A percentile compares a stretch with the other conserved stretches of the same genome.
phyloP scores from a whole-genome alignment of 2,797 vertebrate genomes.

The Sebastes steindachneri region DNA sequence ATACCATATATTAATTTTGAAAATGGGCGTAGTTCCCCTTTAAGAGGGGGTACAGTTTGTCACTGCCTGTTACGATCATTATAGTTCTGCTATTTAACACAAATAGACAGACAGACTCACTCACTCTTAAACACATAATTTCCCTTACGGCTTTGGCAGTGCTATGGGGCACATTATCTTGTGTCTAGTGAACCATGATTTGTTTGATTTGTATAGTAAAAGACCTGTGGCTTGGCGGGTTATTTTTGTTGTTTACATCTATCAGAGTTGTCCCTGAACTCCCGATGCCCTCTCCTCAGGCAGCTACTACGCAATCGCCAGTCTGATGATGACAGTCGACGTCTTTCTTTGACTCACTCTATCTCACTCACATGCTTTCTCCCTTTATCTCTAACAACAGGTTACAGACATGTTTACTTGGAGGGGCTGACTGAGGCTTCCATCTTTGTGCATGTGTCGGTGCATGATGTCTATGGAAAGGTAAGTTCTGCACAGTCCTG shows the following conservation, averaged over 20 bases:
- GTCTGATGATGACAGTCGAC: slow-evolving; percentile 35
- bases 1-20: no score
- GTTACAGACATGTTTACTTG: slow-evolving; percentile 96
- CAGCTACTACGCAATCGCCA: slow-evolving; percentile 14
- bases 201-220: slow-evolving; percentile 11
- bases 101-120: slow-evolving; percentile 9
- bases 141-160: not conserved
- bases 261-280: slow-evolving; percentile 43
- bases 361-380: slow-evolving; percentile 9
- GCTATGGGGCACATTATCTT: slow-evolving; percentile 22
- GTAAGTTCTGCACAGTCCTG: slow-evolving; percentile 68
- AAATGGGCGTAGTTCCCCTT: not conserved
- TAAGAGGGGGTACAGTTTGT: slow-evolving; percentile 15
- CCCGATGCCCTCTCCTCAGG: slow-evolving; percentile 35
- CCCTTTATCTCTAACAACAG: slow-evolving; percentile 72
- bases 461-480: slow-evolving; percentile 98
- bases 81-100: slow-evolving; percentile 8
- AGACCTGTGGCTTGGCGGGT: slow-evolving; percentile 20
- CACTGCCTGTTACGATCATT: slow-evolving; percentile 7
- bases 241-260: slow-evolving; percentile 38
- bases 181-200: slow-evolving; percentile 31
- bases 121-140: not conserved
- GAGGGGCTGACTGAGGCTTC: slow-evolving; percentile 97
- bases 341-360: slow-evolving; percentile 25
- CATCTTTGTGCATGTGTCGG: slow-evolving; percentile 95